Evolutionary conservation across 2,888 invertebrate genomes (phyloP).

Genomic region (Bugula neritina): DNA sequence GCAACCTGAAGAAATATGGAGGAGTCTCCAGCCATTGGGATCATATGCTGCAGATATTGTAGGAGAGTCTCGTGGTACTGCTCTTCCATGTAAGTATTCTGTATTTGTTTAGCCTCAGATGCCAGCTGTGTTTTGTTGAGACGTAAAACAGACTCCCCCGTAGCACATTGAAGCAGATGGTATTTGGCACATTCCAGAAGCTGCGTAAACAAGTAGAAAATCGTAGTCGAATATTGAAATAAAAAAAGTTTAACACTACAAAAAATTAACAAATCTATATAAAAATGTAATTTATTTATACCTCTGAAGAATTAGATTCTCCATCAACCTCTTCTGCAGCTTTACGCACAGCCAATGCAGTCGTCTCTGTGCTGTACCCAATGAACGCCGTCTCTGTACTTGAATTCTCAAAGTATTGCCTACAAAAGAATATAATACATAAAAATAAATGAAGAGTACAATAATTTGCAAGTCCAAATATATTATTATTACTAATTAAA

Average conservation of each 20-base stretch:
- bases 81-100: constrained; percentile 36
- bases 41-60: constrained; percentile 36
- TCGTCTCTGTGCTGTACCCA: constrained; percentile 20
- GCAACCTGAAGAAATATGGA: not conserved
- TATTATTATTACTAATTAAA: not conserved
- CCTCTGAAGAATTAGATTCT: not conserved
- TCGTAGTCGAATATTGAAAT: not conserved
- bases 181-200: constrained; percentile 32
- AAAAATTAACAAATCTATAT: no score
- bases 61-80: constrained; percentile 42
- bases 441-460: not conserved
- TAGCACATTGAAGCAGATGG: constrained; percentile 42
- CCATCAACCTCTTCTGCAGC: not conserved
- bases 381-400: constrained; percentile 9
- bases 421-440: not conserved
- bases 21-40: not conserved
- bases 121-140: constrained; percentile 32
- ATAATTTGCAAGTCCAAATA: not conserved
- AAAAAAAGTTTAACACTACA: no score
- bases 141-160: constrained; percentile 41
- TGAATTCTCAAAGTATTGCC: constrained; percentile 23
- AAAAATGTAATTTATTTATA: not conserved
- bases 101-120: constrained; percentile 31
- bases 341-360: constrained; percentile 6
- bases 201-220: not conserved